Base-by-base conservation (phyloP, 2,797 vertebrate genomes). In the Uromys caudimaculatus region DNA sequence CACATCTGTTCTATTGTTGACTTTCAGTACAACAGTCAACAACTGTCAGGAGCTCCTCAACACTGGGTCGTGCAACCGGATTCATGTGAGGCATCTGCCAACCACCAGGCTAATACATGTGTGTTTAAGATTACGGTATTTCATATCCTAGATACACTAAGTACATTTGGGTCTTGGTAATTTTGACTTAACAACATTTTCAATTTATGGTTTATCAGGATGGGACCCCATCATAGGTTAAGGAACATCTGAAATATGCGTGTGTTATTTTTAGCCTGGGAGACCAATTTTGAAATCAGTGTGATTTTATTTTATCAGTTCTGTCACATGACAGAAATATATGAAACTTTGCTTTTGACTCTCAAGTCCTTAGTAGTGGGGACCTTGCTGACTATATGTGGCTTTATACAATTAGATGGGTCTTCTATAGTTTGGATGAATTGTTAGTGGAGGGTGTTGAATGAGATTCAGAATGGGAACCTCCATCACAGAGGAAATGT, bases 281-380 rank as follows among this genome's bases (percentile, higher is more conserved):
- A 93, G 79, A 82, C 81, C 60, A 8, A 32, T 56, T 78, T 92
- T 94, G 24, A 84, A 89, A 67, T 76, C 9, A 82, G 67, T 16
- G 35, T 19, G 27, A 56, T 47, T 12, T 6, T 62, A 11, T 52
- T 91, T 92, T 54, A 44, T 84, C 52, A 79, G 38, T 17, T 94
- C 56, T 85, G 1, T 14, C 32, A 27, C 9, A 11, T 27, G 56
- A 62, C 17, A 60, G 38, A 73, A 41, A 21, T 3, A 0, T 29
- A 9, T 76, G 47, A 21, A 38, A 41, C 50, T 69, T 85, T 86
- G 60, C 47, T 78, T 90, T 32, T 12, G 62, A 52, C 38, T 41
- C 2, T 35, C 19, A 17, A 3, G 38, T 95, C n/a, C 84, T 35
- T 67, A 13, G 60, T 47, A 12, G 6, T 19, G 41, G 35, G n/a